Percentiles rank a stretch among this genome's conserved stretches.
Evolutionary conservation across 1,140 invertebrate species (phyloP).

Genomic region (Pachyrhynchus sulphureomaculatus): DNA sequence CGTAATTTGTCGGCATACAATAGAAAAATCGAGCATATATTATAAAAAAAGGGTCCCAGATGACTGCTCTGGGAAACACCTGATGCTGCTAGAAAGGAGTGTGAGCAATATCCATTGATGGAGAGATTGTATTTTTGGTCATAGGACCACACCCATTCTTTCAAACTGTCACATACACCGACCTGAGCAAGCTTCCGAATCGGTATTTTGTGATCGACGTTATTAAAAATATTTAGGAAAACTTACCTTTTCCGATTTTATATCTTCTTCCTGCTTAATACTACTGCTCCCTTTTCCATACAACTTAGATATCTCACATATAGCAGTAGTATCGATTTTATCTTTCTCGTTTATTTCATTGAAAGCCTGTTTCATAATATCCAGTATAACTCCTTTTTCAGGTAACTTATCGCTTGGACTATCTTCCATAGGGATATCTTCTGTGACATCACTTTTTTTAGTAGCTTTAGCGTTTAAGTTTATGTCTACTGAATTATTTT

Average conservation of each 20-base stretch:
- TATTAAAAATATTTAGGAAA: no score
- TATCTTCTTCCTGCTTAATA: not conserved
- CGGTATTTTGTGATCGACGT: no score
- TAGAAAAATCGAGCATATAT: no score
- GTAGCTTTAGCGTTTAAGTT: conserved; percentile 43
- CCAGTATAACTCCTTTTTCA: conserved; percentile 51
- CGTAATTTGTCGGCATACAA: no score
- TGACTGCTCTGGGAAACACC: no score
- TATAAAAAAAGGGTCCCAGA: no score
- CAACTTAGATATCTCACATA: conserved; percentile 9
- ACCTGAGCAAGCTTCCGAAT: no score
- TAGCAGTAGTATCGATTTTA: not conserved
- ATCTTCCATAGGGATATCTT: conserved; percentile 43
- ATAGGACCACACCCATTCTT: no score
- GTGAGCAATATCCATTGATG: no score
- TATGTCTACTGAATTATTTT: conserved; percentile 36
- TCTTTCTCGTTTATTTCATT: conserved; percentile 44
- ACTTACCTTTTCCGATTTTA: not conserved
- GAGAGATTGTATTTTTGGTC: no score
- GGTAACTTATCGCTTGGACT: conserved; percentile 48
- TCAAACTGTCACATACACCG: no score
- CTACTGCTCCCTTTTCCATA: not conserved
- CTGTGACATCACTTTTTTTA: conserved; percentile 14
- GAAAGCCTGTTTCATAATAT: conserved; percentile 54
- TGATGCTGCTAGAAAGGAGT: no score